Percentiles rank a stretch among this genome's conserved stretches.
These are phyloP conservation scores for Hepsetus odoe DNA, from an alignment of 2,113 vertebrate species.

Conservation along the genomic window DNA sequence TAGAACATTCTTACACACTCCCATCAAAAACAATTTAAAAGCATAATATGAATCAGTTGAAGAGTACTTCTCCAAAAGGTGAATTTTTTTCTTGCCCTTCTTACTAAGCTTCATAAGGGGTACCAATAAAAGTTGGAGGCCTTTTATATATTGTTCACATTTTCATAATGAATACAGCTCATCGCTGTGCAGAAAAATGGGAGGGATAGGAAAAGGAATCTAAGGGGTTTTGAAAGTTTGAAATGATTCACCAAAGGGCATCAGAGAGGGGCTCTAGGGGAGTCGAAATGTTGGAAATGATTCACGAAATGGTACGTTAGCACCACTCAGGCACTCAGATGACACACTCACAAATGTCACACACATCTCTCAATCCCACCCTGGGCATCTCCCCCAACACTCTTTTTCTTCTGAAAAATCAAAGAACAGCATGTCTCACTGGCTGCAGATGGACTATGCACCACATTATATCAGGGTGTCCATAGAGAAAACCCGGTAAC, in stretches of 20 bases:
- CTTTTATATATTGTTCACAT: neutral
- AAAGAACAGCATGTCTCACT: neutral
- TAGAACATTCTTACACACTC: no score
- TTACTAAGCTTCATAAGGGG: no score
- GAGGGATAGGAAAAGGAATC: neutral
- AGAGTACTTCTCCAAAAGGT: no score
- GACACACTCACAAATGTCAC: constrained; percentile 24
- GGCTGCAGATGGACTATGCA: no score
- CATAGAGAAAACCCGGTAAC: neutral
- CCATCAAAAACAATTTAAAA: no score
- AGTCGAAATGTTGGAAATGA: neutral
- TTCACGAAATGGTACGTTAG: constrained; percentile 10
- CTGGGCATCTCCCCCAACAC: neutral
- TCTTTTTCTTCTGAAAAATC: neutral
- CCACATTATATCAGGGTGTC: neutral
- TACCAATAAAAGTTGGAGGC: no score
- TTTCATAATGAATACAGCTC: neutral
- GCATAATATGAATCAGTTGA: no score
- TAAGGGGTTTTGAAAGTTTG: no score
- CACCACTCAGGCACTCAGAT: constrained; percentile 10
- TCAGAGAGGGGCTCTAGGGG: neutral
- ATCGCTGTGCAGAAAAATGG: neutral
- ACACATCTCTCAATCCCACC: neutral
- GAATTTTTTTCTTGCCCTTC: no score
- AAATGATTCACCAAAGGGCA: no score